Conservation (phyloP, 2,888 invertebrate genomes). For the Andrena marginata region DNA sequence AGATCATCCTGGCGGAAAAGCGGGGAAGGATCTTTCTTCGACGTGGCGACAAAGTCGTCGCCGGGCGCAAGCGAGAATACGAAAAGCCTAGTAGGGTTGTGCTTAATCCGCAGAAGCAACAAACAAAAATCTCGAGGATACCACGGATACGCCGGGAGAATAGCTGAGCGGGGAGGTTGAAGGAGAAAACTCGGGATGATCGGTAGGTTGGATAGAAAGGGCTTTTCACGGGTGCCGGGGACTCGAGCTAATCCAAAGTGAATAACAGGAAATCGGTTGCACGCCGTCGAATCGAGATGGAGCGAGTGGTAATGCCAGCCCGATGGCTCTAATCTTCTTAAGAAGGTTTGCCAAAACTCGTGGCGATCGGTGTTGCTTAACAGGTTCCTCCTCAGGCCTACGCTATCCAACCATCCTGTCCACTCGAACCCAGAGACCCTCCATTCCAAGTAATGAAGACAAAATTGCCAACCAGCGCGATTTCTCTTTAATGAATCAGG, state of each 20-base stretch:
- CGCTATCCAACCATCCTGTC: not conserved
- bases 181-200: conserved; percentile 42
- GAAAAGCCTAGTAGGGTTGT: conserved; percentile 35
- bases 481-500: not conserved
- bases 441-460: not conserved
- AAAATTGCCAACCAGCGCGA: not conserved
- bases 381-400: conserved; percentile 14
- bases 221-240: conserved; percentile 66
- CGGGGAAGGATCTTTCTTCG: conserved; percentile 34
- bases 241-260: conserved; percentile 66
- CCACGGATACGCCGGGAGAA: conserved; percentile 6
- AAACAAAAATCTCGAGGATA: conserved; percentile 63
- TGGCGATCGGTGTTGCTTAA: conserved; percentile 33
- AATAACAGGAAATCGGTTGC: conserved; percentile 73
- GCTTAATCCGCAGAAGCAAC: conserved; percentile 61
- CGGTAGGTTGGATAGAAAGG: conserved; percentile 62
- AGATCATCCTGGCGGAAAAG: conserved; percentile 51
- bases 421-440: too few species aligned
- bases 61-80: conserved; percentile 3
- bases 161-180: conserved; percentile 4
- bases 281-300: conserved; percentile 65
- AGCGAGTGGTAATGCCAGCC: conserved; percentile 41
- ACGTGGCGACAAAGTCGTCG: conserved; percentile 53
- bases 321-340: conserved; percentile 74
- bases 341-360: conserved; percentile 60